phyloP scores from a whole-genome alignment of 2,888 invertebrate species.

The Alcis repandata region DNA sequence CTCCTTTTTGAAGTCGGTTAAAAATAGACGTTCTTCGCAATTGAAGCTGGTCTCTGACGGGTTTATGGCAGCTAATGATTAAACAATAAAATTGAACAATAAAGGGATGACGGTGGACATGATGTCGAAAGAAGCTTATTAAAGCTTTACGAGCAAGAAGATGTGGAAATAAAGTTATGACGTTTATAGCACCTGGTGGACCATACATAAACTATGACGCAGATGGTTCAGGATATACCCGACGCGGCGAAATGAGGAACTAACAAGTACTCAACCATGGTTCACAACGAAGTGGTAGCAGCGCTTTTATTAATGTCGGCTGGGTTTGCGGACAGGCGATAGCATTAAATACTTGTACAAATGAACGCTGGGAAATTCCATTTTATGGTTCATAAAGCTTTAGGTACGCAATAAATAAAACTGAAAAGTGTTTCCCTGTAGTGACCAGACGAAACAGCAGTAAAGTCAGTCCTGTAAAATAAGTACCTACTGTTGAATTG shows the following conservation, averaged over 20 bases:
- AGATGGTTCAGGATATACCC: background rate
- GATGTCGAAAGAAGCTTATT: slow-evolving; percentile 43
- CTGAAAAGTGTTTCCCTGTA: slow-evolving; percentile 52
- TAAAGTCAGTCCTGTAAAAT: slow-evolving; percentile 36
- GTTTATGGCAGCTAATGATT: background rate
- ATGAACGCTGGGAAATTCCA: slow-evolving; percentile 55
- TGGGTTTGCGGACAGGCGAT: slow-evolving; percentile 24
- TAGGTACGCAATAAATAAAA: slow-evolving; percentile 63
- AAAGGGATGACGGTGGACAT: slow-evolving; percentile 1
- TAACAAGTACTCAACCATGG: background rate
- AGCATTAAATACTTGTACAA: slow-evolving; percentile 55
- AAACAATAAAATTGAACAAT: slow-evolving; percentile 16
- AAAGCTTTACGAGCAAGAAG: slow-evolving; percentile 54
- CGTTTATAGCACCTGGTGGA: slow-evolving; percentile 50
- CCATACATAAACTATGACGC: slow-evolving; percentile 47
- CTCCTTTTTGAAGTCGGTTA: no score
- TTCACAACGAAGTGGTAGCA: slow-evolving; percentile 1
- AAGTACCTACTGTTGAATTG: slow-evolving; percentile 35
- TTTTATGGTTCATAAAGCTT: slow-evolving; percentile 68
- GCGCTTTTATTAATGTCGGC: slow-evolving; percentile 12
- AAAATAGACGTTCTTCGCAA: background rate
- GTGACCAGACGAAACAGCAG: slow-evolving; percentile 53
- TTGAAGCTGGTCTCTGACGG: background rate
- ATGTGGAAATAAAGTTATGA: slow-evolving; percentile 60
- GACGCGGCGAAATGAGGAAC: slow-evolving; percentile 13